Conservation (phyloP, 2,888 invertebrate genomes). For the Lordiphosa andalusiaca region DNA sequence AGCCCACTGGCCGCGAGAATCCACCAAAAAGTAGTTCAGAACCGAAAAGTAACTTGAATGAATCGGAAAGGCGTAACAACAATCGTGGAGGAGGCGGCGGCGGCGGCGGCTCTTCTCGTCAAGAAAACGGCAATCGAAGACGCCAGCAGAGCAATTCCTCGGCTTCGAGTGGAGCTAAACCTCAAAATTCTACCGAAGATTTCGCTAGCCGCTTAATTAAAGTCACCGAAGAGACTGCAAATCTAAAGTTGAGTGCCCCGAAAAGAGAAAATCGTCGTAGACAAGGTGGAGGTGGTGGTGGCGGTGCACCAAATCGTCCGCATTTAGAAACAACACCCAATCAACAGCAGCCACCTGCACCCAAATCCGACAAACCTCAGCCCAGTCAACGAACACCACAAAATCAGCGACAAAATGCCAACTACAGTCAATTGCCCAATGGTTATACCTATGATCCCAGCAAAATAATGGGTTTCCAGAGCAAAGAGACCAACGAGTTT, state of each 20-base stretch:
- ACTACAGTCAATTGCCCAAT: constrained; percentile 65
- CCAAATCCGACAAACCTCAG: constrained; percentile 40
- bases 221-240: constrained; percentile 58
- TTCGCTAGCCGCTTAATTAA: constrained; percentile 46
- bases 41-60: constrained; percentile 25
- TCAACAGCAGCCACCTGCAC: constrained; percentile 25
- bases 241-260: constrained; percentile 68
- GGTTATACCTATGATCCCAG: constrained; percentile 79
- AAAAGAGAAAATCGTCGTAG: constrained; percentile 47
- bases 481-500: constrained; percentile 80
- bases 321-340: constrained; percentile 11
- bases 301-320: neutral
- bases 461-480: constrained; percentile 80
- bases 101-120: constrained; percentile 38
- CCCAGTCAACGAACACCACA: constrained; percentile 54
- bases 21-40: constrained; percentile 29
- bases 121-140: constrained; percentile 52
- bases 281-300: constrained; percentile 7
- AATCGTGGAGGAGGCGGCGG: constrained; percentile 43
- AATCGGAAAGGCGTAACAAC: constrained; percentile 28
- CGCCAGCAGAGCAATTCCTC: constrained; percentile 12
- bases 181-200: constrained; percentile 28
- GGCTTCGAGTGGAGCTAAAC: neutral
- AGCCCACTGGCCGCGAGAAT: constrained; percentile 42
- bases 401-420: constrained; percentile 36